Conservation (phyloP, 1,140 invertebrate genomes). For the Drepana arcuata region DNA sequence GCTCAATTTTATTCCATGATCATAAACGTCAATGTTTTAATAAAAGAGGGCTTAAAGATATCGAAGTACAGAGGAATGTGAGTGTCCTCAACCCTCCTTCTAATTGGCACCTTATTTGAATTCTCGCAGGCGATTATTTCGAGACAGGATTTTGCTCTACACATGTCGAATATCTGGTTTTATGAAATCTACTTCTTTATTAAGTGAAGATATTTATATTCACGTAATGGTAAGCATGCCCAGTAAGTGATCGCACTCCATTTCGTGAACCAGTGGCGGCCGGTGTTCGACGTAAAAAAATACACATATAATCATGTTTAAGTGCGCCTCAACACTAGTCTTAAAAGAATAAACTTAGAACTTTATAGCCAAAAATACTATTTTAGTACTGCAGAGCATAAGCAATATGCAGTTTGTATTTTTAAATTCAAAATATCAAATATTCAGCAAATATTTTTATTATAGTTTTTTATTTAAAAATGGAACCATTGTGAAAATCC, state of each 20-base stretch:
- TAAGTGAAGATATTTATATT: constrained; percentile 47
- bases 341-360: constrained; percentile 20
- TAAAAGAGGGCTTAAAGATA: no score
- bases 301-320: constrained; percentile 36
- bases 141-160: constrained; percentile 33
- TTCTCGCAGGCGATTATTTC: constrained; percentile 44
- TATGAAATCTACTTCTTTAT: constrained; percentile 54
- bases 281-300: constrained; percentile 24
- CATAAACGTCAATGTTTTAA: no score
- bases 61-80: no score
- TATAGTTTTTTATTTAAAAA: constrained; percentile 16
- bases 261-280: constrained; percentile 42
- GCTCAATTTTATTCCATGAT: no score
- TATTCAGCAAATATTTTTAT: constrained; percentile 14
- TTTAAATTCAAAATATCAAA: no score
- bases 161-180: constrained; percentile 34
- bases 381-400: no score
- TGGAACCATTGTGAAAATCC: no score
- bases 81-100: no score
- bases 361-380: no score
- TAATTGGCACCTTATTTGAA: constrained; percentile 63
- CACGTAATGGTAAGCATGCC: constrained; percentile 38
- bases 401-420: no score
- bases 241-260: constrained; percentile 42
- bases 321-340: constrained; percentile 29